These are phyloP conservation scores for Clepsis dumicolana DNA, from an alignment of 2,888 invertebrate genomes.

Conservation along the genomic window DNA sequence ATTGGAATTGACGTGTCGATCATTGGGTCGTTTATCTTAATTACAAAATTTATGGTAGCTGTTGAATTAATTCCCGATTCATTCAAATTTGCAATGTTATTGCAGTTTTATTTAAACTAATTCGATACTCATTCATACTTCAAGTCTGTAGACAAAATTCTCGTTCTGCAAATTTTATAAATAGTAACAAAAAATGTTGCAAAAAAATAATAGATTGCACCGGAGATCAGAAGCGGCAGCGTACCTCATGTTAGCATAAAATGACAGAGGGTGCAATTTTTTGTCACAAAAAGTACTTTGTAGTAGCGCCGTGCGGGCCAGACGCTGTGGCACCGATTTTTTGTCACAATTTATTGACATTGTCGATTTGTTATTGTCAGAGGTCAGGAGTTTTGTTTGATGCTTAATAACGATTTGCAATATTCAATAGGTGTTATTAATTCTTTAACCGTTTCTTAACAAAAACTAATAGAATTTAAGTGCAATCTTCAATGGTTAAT, in stretches of 20 bases:
- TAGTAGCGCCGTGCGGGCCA: constrained; percentile 37
- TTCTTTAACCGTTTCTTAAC: neutral
- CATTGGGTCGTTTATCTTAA: too few species aligned
- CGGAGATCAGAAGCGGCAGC: constrained; percentile 33
- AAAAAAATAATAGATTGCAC: constrained; percentile 35
- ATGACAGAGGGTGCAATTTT: constrained; percentile 38
- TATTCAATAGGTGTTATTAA: neutral
- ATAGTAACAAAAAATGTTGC: neutral
- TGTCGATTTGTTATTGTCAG: constrained; percentile 28
- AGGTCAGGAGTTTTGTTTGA: neutral
- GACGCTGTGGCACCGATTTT: constrained; percentile 42
- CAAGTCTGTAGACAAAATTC: neutral
- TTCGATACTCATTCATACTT: neutral
- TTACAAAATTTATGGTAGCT: too few species aligned
- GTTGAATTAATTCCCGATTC: neutral
- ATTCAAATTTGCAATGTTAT: neutral
- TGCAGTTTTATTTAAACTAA: neutral
- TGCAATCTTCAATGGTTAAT: too few species aligned
- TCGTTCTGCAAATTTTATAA: constrained; percentile 12
- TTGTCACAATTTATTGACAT: constrained; percentile 32
- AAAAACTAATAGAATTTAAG: neutral
- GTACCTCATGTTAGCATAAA: constrained; percentile 34
- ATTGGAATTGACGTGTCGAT: too few species aligned
- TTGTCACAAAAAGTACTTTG: constrained; percentile 37
- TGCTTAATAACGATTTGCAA: neutral